phyloP scores from a whole-genome alignment of 2,797 vertebrate genomes.

The Gambelia wislizenii region DNA sequence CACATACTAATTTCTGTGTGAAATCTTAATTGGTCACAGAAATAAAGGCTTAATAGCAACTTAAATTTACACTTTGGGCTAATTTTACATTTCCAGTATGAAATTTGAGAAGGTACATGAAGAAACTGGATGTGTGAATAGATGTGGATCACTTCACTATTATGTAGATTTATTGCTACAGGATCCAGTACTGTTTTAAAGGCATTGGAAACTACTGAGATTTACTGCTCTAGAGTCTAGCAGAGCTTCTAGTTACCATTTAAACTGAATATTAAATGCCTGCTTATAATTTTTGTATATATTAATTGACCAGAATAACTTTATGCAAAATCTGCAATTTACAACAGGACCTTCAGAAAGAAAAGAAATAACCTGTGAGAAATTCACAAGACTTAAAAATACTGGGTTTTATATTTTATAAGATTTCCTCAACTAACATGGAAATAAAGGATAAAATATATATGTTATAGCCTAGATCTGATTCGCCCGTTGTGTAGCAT shows the following conservation, averaged over 20 bases:
- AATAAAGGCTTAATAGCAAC: neutral
- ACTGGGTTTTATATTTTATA: neutral
- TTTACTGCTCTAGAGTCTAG: constrained; percentile 6
- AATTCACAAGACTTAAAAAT: neutral
- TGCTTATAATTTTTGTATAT: neutral
- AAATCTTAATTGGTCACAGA: neutral
- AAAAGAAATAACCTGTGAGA: neutral
- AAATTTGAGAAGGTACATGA: neutral
- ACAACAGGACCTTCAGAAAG: neutral
- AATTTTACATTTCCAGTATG: neutral
- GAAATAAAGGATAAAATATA: too few relatives aligned
- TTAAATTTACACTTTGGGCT: neutral
- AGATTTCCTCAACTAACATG: too few relatives aligned
- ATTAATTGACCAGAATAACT: neutral
- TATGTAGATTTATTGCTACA: neutral
- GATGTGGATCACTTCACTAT: neutral
- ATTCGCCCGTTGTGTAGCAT: too few relatives aligned
- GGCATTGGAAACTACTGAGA: neutral
- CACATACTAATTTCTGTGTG: neutral
- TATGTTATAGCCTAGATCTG: too few relatives aligned
- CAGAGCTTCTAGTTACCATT: constrained; percentile 16
- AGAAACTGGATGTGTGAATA: neutral
- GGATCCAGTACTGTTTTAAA: neutral
- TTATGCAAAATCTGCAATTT: neutral
- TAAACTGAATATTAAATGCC: neutral